Percentiles rank a stretch among this genome's conserved stretches.
phyloP scores from a whole-genome alignment of 2,113 vertebrate species.

The Dolichallabes microphthalmus region DNA sequence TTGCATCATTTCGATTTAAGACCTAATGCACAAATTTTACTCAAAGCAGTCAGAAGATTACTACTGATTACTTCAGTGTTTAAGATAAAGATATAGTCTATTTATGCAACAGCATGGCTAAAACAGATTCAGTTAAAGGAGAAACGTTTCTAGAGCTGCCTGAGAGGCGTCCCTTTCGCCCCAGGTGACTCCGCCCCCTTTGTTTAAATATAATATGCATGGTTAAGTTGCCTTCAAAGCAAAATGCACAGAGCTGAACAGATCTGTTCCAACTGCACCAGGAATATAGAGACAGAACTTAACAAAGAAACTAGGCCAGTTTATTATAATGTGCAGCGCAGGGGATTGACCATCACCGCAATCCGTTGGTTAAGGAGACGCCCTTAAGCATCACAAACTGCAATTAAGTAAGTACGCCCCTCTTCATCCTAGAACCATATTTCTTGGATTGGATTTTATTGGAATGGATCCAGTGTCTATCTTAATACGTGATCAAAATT shows the following conservation, averaged over 20 bases:
- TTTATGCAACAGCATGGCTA: background rate
- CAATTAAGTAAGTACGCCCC: background rate
- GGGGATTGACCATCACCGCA: no score
- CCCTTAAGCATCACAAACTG: background rate
- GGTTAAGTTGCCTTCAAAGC: background rate
- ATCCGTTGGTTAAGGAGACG: background rate
- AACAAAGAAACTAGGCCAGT: background rate
- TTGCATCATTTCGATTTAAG: background rate
- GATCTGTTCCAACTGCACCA: background rate
- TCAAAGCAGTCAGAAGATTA: background rate
- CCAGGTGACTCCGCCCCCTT: background rate
- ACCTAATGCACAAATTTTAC: background rate
- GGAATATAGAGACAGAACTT: background rate
- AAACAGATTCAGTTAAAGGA: background rate
- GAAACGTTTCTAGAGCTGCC: background rate
- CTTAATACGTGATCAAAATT: background rate
- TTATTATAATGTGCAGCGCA: no score
- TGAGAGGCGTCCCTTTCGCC: background rate
- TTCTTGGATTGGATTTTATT: background rate
- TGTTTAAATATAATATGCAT: background rate
- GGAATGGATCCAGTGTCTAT: background rate
- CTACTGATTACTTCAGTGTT: conserved; percentile 1
- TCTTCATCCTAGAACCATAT: background rate
- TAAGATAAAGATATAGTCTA: background rate
- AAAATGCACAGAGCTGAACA: background rate